A percentile compares a stretch with the other conserved stretches of the same genome.
phyloP scores from a whole-genome alignment of 2,113 vertebrate species.

The Chaenocephalus aceratus region DNA sequence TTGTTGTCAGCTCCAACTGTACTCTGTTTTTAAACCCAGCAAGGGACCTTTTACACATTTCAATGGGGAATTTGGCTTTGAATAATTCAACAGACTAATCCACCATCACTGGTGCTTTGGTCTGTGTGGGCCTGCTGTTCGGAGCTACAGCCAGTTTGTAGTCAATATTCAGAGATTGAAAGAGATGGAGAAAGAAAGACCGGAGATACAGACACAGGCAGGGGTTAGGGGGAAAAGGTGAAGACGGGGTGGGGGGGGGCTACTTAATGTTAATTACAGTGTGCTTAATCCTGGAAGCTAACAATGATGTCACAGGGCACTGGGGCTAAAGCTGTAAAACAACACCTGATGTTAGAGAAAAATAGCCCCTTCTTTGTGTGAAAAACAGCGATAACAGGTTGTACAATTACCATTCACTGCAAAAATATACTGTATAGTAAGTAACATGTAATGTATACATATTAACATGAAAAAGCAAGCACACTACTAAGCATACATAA shows the following conservation, averaged over 20 bases:
- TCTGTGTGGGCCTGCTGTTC: constrained; percentile 79
- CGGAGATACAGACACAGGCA: constrained; percentile 48
- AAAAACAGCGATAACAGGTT: constrained; percentile 10
- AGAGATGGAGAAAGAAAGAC: constrained; percentile 57
- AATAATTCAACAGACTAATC: constrained; percentile 85
- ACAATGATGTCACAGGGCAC: constrained; percentile 57
- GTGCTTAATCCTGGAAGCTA: constrained; percentile 54
- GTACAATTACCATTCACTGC: not conserved
- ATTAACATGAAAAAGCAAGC: not conserved
- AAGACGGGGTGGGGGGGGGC: constrained; percentile 27
- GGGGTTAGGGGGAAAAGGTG: constrained; percentile 42
- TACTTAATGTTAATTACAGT: constrained; percentile 69
- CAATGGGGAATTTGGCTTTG: constrained; percentile 81
- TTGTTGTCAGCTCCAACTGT: constrained; percentile 82
- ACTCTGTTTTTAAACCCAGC: constrained; percentile 81
- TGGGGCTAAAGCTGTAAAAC: constrained; percentile 49
- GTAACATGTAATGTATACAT: not conserved
- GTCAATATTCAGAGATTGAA: constrained; percentile 61
- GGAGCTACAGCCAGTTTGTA: constrained; percentile 62
- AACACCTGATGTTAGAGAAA: constrained; percentile 40
- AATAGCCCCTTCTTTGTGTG: not conserved
- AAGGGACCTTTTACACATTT: constrained; percentile 84
- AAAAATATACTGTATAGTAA: not conserved
- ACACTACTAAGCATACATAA: not conserved
- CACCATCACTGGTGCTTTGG: constrained; percentile 78